Percentiles rank a stretch among this genome's conserved stretches.
phyloP scores from a whole-genome alignment of 2,113 vertebrate genomes.

The Oncorhynchus keta region DNA sequence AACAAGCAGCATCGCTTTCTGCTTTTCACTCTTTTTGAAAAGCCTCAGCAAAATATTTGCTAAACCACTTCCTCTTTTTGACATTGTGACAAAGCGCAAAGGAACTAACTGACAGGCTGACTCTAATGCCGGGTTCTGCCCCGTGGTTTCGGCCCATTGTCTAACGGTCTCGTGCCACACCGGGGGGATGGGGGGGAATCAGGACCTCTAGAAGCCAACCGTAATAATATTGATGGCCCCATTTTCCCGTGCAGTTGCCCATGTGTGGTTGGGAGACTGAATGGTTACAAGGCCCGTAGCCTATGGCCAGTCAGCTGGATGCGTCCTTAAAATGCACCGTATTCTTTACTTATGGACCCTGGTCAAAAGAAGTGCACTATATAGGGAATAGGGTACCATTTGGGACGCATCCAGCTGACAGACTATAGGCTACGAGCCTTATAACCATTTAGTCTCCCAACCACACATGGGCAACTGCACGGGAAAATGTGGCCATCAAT shows the following conservation, averaged over 20 bases:
- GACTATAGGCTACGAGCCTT: conserved; percentile 36
- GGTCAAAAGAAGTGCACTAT: no score
- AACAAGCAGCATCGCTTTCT: conserved; percentile 29
- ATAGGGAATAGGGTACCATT: no score
- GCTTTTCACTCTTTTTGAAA: conserved; percentile 19
- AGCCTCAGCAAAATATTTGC: background rate
- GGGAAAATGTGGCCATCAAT: conserved; percentile 41
- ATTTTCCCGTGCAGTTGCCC: conserved; percentile 30
- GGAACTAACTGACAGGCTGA: conserved; percentile 14
- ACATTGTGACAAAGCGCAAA: conserved; percentile 58
- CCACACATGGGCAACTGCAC: conserved; percentile 24
- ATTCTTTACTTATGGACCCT: no score
- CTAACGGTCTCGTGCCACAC: no score
- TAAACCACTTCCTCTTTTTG: background rate
- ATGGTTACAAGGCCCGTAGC: conserved; percentile 13
- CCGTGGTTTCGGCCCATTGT: background rate
- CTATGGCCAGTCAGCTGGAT: conserved; percentile 38
- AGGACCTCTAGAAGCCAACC: conserved; percentile 41
- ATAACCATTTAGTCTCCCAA: background rate
- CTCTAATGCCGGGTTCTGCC: background rate
- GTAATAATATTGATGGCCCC: conserved; percentile 43
- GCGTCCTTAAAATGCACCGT: no score
- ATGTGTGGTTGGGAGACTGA: background rate
- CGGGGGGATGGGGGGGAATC: background rate
- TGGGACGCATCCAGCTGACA: no score